These are phyloP conservation scores for Buteo buteo DNA, from an alignment of 2,113 vertebrate genomes.

Conservation along the genomic window DNA sequence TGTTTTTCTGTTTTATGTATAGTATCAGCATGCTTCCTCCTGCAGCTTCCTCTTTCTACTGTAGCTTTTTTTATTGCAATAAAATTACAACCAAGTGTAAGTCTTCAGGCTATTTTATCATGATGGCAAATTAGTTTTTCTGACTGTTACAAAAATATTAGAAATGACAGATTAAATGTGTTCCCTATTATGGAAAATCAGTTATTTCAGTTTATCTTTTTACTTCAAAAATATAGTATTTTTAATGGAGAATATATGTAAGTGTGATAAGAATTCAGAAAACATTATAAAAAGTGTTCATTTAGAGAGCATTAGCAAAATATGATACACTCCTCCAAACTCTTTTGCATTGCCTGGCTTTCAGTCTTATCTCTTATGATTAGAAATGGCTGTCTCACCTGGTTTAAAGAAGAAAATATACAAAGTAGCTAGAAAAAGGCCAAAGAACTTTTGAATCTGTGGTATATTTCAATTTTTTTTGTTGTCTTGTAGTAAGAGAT, in stretches of 20 bases:
- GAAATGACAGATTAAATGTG: background rate
- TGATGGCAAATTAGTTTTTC: background rate
- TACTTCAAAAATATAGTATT: background rate
- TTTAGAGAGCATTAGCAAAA: background rate
- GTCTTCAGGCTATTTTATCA: background rate
- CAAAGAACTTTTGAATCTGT: background rate
- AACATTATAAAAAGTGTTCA: background rate
- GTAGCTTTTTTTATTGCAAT: background rate
- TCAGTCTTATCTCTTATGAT: background rate
- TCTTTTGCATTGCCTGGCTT: background rate
- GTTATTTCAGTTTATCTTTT: background rate
- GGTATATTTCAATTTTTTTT: background rate
- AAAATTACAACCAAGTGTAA: background rate
- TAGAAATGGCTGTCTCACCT: background rate
- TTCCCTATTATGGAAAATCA: background rate
- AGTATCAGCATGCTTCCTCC: background rate
- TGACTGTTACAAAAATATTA: background rate
- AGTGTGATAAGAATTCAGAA: background rate
- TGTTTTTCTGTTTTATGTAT: background rate
- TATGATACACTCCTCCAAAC: background rate
- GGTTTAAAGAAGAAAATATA: background rate
- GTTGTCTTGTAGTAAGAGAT: background rate
- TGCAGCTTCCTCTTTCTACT: background rate
- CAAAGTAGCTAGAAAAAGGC: background rate
- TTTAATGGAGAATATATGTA: background rate